These are phyloP conservation scores for Tragulus kanchil DNA, from an alignment of 2,113 vertebrate genomes.

Conservation along the genomic window DNA sequence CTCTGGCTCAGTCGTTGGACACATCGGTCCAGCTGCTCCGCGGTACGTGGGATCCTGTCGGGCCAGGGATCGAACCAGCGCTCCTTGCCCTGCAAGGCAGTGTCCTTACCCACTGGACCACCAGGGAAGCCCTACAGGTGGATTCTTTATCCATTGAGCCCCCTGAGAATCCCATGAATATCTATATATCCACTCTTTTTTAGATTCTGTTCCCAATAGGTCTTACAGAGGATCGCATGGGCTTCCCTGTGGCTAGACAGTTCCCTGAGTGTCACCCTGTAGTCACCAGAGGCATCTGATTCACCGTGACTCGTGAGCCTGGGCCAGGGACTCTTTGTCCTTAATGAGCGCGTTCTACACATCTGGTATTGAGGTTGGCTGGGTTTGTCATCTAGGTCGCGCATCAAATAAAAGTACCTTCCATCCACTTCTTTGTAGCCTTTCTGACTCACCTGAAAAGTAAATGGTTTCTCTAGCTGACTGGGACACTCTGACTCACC, in stretches of 20 bases:
- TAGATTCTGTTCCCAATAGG: background rate
- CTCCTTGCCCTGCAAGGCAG: no score
- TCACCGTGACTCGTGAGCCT: accelerated
- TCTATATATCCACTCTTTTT: no score
- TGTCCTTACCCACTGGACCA: no score
- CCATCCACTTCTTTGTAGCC: accelerated
- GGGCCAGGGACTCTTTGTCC: background rate
- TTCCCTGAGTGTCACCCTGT: background rate
- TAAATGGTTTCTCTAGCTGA: background rate
- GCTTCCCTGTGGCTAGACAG: background rate
- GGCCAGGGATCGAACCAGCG: no score
- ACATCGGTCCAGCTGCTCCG: no score
- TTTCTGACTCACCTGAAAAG: background rate
- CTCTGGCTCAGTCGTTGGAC: no score
- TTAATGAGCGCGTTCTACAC: background rate
- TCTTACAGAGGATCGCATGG: background rate
- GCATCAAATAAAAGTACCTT: no score
- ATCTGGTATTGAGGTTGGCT: accelerated
- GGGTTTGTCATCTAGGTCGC: background rate
- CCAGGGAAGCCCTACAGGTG: no score
- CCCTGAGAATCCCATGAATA: background rate
- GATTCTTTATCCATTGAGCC: background rate
- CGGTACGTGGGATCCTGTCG: no score
- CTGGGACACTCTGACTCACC: accelerated
- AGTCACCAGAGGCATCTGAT: background rate